Evolutionary conservation across 1,140 invertebrate species (phyloP), one percentile per base, ranked within the genome.

Genomic region (Amphibalanus amphitrite): DNA sequence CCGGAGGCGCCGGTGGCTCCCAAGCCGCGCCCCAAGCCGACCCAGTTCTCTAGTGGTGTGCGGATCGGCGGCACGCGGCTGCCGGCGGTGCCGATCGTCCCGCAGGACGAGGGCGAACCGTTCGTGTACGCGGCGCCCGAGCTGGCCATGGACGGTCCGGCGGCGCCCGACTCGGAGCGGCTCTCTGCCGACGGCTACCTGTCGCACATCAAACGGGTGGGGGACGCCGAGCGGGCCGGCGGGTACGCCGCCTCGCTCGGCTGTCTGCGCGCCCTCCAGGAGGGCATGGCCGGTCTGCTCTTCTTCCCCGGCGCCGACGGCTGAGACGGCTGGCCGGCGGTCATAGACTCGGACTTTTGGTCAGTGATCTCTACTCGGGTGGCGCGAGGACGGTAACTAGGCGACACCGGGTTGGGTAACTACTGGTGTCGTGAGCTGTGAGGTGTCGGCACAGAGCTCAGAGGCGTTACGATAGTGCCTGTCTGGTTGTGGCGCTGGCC

Each of bases 201-300:
- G 69, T 77, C 83, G 10, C 87, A 96, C 80, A 85, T 97, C 69
- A 84, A 88, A 72, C 73, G 79, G 28, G 88, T 92, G 74, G 88
- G 82, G 28, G 81, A 84, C 29, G 79, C 85, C 30, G 93, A 96
- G 78, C 85, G 86, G 75, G 94, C 92, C n/a, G 93, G 93, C 68
- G 95, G 95, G 3, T 97, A 90, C 79, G 84, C 86, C 40, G 83
- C 90, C 0, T 85, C 85, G 8, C 81, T 93, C 73, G 91, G 91
- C 3, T 97, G 93, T 79, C 81, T 90, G 70, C 81, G 95, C 76
- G 93, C 93, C 0, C 79, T 98, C 17, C 89, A 95, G 80, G 94
- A 97, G 80, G 90, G 93, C 0, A 84, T 96, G 76, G 85, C 64
- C 20, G 64, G 64, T 65, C 64, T 65, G 4, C 64, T 65, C 10